Conservation (phyloP, 2,113 vertebrate genomes). For the Trichomycterus rosablanca region DNA sequence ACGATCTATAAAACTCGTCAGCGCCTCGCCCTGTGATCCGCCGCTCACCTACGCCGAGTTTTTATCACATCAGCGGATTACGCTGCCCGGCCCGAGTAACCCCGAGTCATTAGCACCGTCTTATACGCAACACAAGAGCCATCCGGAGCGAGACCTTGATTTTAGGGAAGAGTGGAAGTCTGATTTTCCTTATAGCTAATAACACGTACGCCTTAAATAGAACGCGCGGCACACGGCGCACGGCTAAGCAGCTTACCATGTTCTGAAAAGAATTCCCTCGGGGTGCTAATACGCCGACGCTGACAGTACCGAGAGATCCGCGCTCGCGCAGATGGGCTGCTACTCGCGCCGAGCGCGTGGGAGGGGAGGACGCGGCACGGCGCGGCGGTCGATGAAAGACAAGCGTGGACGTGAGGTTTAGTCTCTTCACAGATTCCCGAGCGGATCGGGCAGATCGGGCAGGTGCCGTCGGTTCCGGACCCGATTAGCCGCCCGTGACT, state of each 20-base stretch:
- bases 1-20: slow-evolving; percentile 60
- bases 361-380: slow-evolving; percentile 76
- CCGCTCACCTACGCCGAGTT: slow-evolving; percentile 56
- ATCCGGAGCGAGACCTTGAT: slow-evolving; percentile 77
- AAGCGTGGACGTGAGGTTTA: slow-evolving; percentile 81
- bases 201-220: slow-evolving; percentile 85
- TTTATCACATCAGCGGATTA: slow-evolving; percentile 75
- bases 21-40: slow-evolving; percentile 69
- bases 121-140: slow-evolving; percentile 77
- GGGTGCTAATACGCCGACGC: slow-evolving; percentile 79
- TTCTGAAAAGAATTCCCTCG: slow-evolving; percentile 82
- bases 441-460: slow-evolving; percentile 74
- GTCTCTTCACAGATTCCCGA: slow-evolving; percentile 73
- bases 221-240: no score
- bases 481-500: slow-evolving; percentile 70
- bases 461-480: slow-evolving; percentile 76
- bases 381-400: slow-evolving; percentile 78
- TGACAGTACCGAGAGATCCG: slow-evolving; percentile 77
- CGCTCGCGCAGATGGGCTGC: slow-evolving; percentile 79
- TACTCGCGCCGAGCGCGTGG: slow-evolving; percentile 77
- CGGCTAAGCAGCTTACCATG: slow-evolving; percentile 82
- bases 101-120: slow-evolving; percentile 77
- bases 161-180: slow-evolving; percentile 78
- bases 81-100: slow-evolving; percentile 71
- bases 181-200: slow-evolving; percentile 83